Percentiles rank a stretch among this genome's conserved stretches.
Conservation (phyloP, 2,888 invertebrate species). For the Crepidodera aurea region DNA sequence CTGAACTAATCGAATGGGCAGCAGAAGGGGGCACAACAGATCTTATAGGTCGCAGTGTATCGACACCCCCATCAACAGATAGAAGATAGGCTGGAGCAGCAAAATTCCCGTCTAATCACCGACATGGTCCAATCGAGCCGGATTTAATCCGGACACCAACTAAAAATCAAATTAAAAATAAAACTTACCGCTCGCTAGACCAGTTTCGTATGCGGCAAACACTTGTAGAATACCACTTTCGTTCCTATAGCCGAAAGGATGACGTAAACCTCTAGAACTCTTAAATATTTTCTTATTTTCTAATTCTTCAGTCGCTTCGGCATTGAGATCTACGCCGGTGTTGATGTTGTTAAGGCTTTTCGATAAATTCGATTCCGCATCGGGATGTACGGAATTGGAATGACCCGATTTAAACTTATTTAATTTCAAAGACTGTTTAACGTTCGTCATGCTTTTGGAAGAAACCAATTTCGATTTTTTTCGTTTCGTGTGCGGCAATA, state of each 20-base stretch:
- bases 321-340: conserved; percentile 44
- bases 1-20: too few relatives aligned
- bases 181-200: conserved; percentile 79
- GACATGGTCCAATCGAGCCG: too few relatives aligned
- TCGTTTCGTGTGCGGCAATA: conserved; percentile 62
- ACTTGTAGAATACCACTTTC: conserved; percentile 70
- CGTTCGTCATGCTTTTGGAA: conserved; percentile 71
- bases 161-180: too few relatives aligned
- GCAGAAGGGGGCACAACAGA: too few relatives aligned
- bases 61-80: too few relatives aligned
- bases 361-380: conserved; percentile 57
- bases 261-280: conserved; percentile 28
- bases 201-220: conserved; percentile 95
- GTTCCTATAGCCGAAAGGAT: conserved; percentile 53
- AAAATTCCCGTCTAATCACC: too few relatives aligned
- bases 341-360: conserved; percentile 60
- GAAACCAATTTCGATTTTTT: conserved; percentile 67
- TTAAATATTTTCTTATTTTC: conserved; percentile 5
- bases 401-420: conserved; percentile 52
- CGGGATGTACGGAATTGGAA: conserved; percentile 52
- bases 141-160: too few relatives aligned
- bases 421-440: conserved; percentile 60
- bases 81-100: too few relatives aligned
- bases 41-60: too few relatives aligned
- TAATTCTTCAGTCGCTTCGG: conserved; percentile 39